Conservation (phyloP, 2,113 vertebrate genomes). For the Halcyon malimbica region DNA sequence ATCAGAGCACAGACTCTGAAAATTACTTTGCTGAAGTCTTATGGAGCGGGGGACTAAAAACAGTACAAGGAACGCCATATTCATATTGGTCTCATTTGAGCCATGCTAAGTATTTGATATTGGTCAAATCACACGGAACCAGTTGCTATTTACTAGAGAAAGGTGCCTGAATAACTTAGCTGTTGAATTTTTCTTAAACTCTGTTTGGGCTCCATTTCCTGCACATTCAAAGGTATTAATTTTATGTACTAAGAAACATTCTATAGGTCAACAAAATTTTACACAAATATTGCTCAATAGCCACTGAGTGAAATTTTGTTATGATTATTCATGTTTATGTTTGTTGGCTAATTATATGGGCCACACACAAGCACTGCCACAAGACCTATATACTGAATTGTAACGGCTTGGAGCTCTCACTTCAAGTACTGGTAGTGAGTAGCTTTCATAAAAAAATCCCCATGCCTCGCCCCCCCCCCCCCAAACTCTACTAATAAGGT, state of each 20-base stretch:
- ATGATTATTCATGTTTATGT: constrained; percentile 23
- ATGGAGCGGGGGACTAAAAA: neutral
- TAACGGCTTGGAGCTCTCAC: neutral
- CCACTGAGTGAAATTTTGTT: constrained; percentile 28
- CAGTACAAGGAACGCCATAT: neutral
- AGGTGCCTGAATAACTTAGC: constrained; percentile 6
- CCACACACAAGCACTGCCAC: constrained; percentile 35
- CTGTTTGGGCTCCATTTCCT: constrained; percentile 22
- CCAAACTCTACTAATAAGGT: neutral
- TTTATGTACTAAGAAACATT: constrained; percentile 23
- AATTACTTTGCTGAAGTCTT: neutral
- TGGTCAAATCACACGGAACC: neutral
- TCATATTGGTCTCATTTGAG: neutral
- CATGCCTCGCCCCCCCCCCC: too few species aligned
- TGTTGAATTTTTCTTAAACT: neutral
- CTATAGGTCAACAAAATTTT: constrained; percentile 52
- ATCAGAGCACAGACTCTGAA: neutral
- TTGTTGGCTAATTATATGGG: constrained; percentile 30
- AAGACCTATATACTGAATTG: neutral
- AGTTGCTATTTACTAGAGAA: neutral
- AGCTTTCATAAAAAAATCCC: neutral
- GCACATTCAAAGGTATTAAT: constrained; percentile 14
- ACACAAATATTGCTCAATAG: constrained; percentile 45
- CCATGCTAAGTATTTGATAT: neutral
- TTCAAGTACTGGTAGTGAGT: neutral